A percentile compares a stretch with the other conserved stretches of the same genome.
Conservation (phyloP, 2,797 vertebrate genomes). For the Apodemus agrarius region DNA sequence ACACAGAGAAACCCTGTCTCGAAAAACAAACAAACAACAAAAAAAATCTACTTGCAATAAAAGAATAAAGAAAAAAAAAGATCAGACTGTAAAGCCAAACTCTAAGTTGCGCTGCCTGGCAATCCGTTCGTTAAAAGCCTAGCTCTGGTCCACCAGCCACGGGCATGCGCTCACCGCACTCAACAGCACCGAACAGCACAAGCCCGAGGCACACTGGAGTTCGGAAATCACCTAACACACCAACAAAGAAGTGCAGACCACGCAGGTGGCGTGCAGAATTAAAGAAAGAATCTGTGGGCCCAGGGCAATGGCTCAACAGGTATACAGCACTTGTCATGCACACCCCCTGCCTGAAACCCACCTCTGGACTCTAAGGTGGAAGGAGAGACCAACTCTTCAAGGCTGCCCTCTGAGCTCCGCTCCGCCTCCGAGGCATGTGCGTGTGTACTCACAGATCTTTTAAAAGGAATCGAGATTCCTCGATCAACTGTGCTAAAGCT, state of each 20-base stretch:
- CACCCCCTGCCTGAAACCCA: neutral
- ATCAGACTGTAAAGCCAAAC: neutral
- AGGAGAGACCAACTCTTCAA: neutral
- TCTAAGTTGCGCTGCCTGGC: neutral
- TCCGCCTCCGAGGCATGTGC: neutral
- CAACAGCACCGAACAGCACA: neutral
- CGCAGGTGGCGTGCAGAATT: neutral
- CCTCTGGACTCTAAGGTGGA: neutral
- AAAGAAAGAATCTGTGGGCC: neutral
- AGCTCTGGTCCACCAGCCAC: neutral
- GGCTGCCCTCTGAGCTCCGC: neutral
- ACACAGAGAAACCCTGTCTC: too few species aligned
- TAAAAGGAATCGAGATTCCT: neutral
- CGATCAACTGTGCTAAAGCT: neutral
- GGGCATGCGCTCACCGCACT: neutral
- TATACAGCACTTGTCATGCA: neutral
- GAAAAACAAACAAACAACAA: too few species aligned
- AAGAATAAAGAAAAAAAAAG: neutral
- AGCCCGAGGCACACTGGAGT: neutral
- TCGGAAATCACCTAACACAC: neutral
- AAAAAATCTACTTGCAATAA: neutral
- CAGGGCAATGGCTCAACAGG: too few species aligned
- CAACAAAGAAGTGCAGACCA: neutral
- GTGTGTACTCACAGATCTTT: neutral
- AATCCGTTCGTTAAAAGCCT: slow-evolving; percentile 13